Evolutionary conservation across 2,797 vertebrate species (phyloP).

Genomic region (Channa striata): DNA sequence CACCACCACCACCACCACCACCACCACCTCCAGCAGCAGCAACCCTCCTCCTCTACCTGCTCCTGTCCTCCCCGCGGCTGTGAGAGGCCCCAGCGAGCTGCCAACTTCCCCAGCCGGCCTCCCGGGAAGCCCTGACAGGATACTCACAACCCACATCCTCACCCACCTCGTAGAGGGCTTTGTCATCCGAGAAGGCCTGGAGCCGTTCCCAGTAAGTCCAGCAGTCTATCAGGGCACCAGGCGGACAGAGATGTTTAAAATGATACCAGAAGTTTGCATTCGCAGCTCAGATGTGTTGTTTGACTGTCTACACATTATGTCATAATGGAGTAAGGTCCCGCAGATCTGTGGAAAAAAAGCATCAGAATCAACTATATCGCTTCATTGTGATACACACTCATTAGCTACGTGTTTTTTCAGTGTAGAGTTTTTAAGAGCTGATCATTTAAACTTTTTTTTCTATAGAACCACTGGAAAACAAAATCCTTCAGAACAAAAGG

Average conservation of each 20-base stretch:
- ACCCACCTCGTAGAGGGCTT: slow-evolving; percentile 95
- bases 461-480: no score
- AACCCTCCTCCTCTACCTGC: slow-evolving; percentile 63
- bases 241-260: background rate
- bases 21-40: slow-evolving; percentile 62
- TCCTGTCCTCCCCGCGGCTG: slow-evolving; percentile 79
- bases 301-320: no score
- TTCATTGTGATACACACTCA: no score
- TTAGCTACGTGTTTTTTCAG: no score
- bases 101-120: slow-evolving; percentile 82
- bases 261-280: no score
- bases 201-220: slow-evolving; percentile 91
- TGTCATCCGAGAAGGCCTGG: slow-evolving; percentile 93
- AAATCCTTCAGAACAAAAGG: no score
- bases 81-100: slow-evolving; percentile 84
- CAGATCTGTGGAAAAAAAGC: no score
- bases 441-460: no score
- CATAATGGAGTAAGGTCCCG: no score
- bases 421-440: no score
- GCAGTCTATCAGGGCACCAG: background rate
- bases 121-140: slow-evolving; percentile 82
- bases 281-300: no score
- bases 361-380: no score
- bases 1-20: slow-evolving; percentile 36
- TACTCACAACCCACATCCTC: slow-evolving; percentile 90